Conservation (phyloP, 2,888 invertebrate genomes). For the Latrodectus hesperus region DNA sequence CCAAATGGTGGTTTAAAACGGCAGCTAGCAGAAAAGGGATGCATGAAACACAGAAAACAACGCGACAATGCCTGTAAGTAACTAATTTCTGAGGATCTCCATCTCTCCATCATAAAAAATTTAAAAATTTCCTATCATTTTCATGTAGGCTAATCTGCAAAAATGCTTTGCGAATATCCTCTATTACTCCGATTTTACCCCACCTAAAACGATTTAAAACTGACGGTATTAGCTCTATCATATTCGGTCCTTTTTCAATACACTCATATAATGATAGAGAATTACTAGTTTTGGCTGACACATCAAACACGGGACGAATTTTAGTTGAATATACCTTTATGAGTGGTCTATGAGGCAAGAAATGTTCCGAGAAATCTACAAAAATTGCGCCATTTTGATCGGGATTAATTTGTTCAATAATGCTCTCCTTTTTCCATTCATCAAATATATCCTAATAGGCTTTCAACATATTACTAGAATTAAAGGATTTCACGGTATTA, state of each 20-base stretch:
- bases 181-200: neutral
- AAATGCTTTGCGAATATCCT: conserved; percentile 9
- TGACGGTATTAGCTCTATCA: no score
- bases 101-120: conserved; percentile 7
- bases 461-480: no score
- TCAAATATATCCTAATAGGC: no score
- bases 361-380: no score
- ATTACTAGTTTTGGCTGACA: no score
- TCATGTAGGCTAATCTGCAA: neutral
- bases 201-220: neutral
- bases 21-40: neutral
- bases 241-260: no score
- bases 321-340: no score
- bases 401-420: neutral
- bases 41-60: neutral
- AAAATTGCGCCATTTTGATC: no score
- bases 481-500: neutral
- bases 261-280: no score
- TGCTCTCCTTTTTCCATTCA: conserved; percentile 4
- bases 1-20: neutral
- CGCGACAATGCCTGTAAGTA: neutral
- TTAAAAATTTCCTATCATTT: neutral
- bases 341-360: no score
- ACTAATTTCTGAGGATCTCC: neutral
- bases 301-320: no score